Conservation (phyloP, 2,888 invertebrate genomes). For the Norana najaformis region DNA sequence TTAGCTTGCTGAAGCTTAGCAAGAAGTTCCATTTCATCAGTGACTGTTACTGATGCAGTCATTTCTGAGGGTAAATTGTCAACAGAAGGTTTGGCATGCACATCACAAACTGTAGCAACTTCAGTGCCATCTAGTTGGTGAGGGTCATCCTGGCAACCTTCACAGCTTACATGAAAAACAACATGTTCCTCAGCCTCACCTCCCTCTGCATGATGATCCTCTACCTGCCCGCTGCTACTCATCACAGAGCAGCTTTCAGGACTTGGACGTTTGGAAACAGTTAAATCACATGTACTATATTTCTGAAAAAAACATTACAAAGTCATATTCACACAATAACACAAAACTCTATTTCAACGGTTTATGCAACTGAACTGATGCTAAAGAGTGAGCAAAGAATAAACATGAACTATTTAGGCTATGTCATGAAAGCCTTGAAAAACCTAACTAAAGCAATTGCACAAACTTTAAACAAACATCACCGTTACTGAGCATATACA, state of each 20-base stretch:
- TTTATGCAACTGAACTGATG: neutral
- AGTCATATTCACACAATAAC: neutral
- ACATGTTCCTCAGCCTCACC: neutral
- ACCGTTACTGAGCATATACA: neutral
- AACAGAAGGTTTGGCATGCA: neutral
- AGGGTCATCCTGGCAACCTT: neutral
- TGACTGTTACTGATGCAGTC: neutral
- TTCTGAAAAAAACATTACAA: neutral
- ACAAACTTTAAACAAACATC: neutral
- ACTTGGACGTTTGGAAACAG: neutral
- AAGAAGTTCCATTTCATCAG: slow-evolving; percentile 24
- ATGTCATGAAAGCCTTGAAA: too few species aligned
- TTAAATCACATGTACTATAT: neutral
- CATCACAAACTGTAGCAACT: slow-evolving; percentile 2
- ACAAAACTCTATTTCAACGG: neutral
- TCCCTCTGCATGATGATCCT: neutral
- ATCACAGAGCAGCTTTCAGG: neutral
- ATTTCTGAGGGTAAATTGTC: neutral
- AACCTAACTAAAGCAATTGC: too few species aligned
- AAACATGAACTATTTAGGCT: neutral
- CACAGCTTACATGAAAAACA: neutral
- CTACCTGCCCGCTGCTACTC: neutral
- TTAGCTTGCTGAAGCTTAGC: slow-evolving; percentile 30
- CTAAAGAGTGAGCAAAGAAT: neutral
- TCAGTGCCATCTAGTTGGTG: neutral